Base-by-base conservation (phyloP, 2,888 invertebrate species). In the Lasiommata megera region DNA sequence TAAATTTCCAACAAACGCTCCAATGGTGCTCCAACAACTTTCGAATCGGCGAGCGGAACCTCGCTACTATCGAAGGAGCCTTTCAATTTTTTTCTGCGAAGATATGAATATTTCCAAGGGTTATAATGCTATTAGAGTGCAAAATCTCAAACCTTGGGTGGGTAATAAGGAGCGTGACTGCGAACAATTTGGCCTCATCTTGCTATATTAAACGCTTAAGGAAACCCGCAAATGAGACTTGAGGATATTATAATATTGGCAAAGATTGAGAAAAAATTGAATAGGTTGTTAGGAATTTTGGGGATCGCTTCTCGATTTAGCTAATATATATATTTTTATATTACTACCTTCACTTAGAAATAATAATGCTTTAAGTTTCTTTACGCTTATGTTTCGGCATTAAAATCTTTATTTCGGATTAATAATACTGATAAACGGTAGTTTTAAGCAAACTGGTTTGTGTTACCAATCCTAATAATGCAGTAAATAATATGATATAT, bases 121-220 rank as follows among this genome's bases (percentile, higher is more conserved):
- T 76, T 80, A 80, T 82, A 82, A 85, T 80, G 75, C 82, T 82
- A 86, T 88, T 83, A 86, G 82, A 84, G 82, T 80, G 85, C 29
- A 85, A 84, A 84, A 82, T 76, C 72, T 79, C 80, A 79, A 83
- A 77, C 77, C 80, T 76, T 79, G 71, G 66, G 55, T 64, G 64
- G 72, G 87, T 86, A 88, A 88, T 88, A 88, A 86, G 81, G 69
- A 76, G 80, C 88, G 82, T 89, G 89, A 89, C 88, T 83, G 62
- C 72, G 79, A 78, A 81, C 79, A 82, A 82, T 86, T 82, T 76
- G 69, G 72, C 76, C 80, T 77, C 79, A 79, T 82, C 81, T 78
- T 72, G 73, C 82, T 77, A 83, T 84, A 88, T 87, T 84, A 84
- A 85, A 81, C 62, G 64, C 65, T 60, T 65, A 60, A 68, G 72